Percentiles rank a stretch among this genome's conserved stretches.
These are phyloP conservation scores for Trisateles emortualis DNA, from an alignment of 2,888 invertebrate species.

Conservation along the genomic window DNA sequence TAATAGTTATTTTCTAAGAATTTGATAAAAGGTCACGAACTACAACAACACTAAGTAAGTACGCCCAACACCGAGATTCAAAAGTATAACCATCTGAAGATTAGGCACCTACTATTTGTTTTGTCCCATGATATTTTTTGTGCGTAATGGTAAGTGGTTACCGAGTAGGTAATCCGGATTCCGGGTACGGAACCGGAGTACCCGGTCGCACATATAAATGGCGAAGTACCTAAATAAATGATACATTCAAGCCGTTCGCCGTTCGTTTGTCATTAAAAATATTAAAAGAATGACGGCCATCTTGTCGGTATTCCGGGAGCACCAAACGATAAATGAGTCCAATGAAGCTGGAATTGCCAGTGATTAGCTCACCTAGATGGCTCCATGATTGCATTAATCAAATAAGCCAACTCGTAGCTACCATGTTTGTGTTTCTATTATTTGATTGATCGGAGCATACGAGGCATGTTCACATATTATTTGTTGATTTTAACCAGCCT, in stretches of 20 bases:
- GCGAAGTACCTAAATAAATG: too few relatives aligned
- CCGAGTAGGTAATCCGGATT: too few relatives aligned
- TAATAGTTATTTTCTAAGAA: conserved; percentile 11
- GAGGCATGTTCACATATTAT: too few relatives aligned
- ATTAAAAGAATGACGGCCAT: conserved; percentile 17
- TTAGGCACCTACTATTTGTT: too few relatives aligned
- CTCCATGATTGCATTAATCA: conserved; percentile 53
- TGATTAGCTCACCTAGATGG: conserved; percentile 54
- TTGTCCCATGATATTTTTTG: too few relatives aligned
- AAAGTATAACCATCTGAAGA: too few relatives aligned
- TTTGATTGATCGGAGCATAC: background rate
- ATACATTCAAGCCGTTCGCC: too few relatives aligned
- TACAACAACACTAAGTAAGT: conserved; percentile 6
- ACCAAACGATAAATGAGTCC: conserved; percentile 49
- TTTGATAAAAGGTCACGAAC: conserved; percentile 34
- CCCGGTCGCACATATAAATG: too few relatives aligned
- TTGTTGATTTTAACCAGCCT: too few relatives aligned
- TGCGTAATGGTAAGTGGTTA: too few relatives aligned
- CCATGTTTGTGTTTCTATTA: conserved; percentile 20
- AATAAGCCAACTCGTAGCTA: conserved; percentile 53
- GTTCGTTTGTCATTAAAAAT: conserved; percentile 1
- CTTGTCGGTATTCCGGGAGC: conserved; percentile 14
- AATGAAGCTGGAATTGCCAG: conserved; percentile 54
- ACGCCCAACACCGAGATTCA: too few relatives aligned
- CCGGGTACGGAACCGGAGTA: too few relatives aligned